Evolutionary conservation across 2,888 invertebrate genomes (phyloP).

Genomic region (Dynastes hyllus): DNA sequence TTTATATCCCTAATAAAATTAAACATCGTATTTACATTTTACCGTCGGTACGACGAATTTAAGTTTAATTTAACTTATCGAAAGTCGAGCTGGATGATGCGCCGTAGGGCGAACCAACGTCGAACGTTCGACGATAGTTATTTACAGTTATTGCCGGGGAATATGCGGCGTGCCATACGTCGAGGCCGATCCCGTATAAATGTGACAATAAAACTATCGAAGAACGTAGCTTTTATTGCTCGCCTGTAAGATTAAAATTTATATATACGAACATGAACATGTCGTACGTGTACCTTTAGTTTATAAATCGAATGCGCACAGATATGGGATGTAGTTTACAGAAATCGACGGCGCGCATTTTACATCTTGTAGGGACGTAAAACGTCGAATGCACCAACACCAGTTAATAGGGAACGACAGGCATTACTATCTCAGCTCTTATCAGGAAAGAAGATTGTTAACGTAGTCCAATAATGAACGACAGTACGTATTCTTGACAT

Average conservation of each 20-base stretch:
- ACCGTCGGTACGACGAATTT: background rate
- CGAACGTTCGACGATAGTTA: slow-evolving; percentile 5
- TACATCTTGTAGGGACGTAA: no score
- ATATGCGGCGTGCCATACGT: background rate
- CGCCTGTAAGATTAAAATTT: slow-evolving; percentile 31
- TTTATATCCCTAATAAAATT: slow-evolving; percentile 43
- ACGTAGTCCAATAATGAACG: no score
- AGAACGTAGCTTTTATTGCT: slow-evolving; percentile 32
- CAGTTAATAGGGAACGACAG: no score
- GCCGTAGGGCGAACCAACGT: no score
- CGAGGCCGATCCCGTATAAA: slow-evolving; percentile 9
- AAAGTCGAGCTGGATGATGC: slow-evolving; percentile 11
- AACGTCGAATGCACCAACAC: no score
- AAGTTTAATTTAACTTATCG: slow-evolving; percentile 1
- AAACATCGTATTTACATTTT: slow-evolving; percentile 40
- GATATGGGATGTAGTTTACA: no score
- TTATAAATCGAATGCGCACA: no score
- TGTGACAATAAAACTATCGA: slow-evolving; percentile 33
- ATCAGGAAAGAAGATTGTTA: no score
- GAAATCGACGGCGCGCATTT: no score
- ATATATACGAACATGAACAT: slow-evolving; percentile 1
- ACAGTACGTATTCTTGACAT: no score
- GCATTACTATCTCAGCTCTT: no score
- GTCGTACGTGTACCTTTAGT: background rate
- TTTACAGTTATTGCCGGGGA: slow-evolving; percentile 11